These are phyloP conservation scores for Sitta europaea DNA, from an alignment of 2,113 vertebrate genomes.

Conservation along the genomic window DNA sequence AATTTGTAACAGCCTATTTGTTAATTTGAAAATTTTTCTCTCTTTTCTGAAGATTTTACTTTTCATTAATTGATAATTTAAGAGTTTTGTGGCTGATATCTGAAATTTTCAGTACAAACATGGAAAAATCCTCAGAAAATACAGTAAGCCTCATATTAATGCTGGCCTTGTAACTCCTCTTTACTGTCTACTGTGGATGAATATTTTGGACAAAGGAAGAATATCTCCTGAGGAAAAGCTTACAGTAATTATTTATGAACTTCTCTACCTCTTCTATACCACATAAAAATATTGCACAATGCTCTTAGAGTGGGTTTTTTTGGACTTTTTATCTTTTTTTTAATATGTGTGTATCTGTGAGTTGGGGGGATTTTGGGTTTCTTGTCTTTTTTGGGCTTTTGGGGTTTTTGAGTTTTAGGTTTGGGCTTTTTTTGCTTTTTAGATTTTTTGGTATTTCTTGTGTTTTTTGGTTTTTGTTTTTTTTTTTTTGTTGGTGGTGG, in stretches of 20 bases:
- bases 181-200: not conserved
- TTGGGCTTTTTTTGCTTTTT: not conserved
- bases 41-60: not conserved
- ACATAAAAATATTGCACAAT: not conserved
- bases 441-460: too few relatives aligned
- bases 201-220: not conserved
- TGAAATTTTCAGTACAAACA: not conserved
- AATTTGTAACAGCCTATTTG: not conserved
- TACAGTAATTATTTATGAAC: not conserved
- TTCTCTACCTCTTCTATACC: not conserved
- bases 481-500: too few relatives aligned
- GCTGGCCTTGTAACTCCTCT: not conserved
- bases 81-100: not conserved
- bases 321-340: not conserved
- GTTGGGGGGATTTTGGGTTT: not conserved
- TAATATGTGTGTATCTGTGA: not conserved
- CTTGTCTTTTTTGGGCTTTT: not conserved
- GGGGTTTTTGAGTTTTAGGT: fast-evolving
- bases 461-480: not conserved
- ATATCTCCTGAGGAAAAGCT: not conserved
- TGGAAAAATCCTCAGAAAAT: not conserved
- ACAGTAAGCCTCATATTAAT: not conserved
- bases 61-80: not conserved
- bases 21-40: not conserved
- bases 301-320: too few relatives aligned